A percentile compares a stretch with the other conserved stretches of the same genome.
Evolutionary conservation across 2,113 vertebrate species (phyloP).

Genomic region (Rafetus swinhoei): DNA sequence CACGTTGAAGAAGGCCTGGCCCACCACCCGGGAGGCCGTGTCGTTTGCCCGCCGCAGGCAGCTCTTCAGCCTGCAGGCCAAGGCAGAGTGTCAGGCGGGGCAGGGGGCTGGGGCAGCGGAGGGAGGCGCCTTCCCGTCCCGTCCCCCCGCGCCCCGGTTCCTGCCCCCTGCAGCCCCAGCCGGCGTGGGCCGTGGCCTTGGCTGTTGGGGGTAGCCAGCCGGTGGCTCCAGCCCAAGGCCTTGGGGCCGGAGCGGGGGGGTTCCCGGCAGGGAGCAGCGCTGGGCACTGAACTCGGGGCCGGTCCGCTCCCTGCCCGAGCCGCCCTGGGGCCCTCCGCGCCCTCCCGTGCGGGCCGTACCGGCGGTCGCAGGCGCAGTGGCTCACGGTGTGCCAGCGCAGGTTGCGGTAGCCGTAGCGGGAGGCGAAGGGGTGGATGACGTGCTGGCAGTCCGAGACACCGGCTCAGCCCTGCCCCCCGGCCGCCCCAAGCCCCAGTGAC

Average conservation of each 20-base stretch:
- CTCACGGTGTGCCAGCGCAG: conserved; percentile 90
- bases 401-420: conserved; percentile 87
- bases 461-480: too few species aligned
- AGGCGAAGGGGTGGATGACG: conserved; percentile 89
- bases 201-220: background rate
- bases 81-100: background rate
- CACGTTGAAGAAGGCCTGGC: conserved; percentile 91
- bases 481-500: too few species aligned
- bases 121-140: background rate
- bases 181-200: background rate
- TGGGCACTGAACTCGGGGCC: too few species aligned
- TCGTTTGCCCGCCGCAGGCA: conserved; percentile 87
- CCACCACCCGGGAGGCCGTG: conserved; percentile 86
- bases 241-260: background rate
- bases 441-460: conserved; percentile 79
- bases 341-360: conserved; percentile 65
- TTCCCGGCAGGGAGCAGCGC: too few species aligned
- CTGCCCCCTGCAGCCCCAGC: too few species aligned
- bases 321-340: too few species aligned
- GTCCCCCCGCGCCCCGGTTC: background rate
- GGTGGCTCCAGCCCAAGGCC: background rate
- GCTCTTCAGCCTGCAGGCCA: conserved; percentile 81
- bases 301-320: too few species aligned
- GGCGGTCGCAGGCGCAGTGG: conserved; percentile 90
- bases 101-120: background rate